phyloP scores from a whole-genome alignment of 2,113 vertebrate species.

The Eonycteris spelaea region DNA sequence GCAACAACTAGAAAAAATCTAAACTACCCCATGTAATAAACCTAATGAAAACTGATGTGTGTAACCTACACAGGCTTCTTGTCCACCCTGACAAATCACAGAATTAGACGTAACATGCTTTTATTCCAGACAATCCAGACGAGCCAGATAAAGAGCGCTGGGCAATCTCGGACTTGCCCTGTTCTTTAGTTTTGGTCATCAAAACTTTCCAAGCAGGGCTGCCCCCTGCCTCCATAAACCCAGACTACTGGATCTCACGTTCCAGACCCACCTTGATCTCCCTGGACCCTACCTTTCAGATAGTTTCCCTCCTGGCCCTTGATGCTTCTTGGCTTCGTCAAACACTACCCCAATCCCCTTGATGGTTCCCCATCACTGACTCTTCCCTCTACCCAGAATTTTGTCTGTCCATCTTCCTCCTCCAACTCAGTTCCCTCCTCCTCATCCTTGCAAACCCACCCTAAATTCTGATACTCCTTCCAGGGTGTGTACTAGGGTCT shows the following conservation, averaged over 20 bases:
- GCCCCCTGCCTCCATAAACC: background rate
- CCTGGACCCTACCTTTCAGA: background rate
- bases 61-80: background rate
- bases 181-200: background rate
- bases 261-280: background rate
- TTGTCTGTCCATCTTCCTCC: background rate
- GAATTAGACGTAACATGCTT: background rate
- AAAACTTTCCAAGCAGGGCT: background rate
- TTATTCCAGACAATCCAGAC: background rate
- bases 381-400: background rate
- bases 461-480: background rate
- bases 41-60: fast-evolving
- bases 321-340: background rate
- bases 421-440: background rate
- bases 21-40: background rate
- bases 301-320: background rate
- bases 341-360: background rate
- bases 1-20: background rate
- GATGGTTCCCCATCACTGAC: background rate
- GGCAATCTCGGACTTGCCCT: background rate
- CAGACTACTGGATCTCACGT: no score
- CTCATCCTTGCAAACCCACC: fast-evolving
- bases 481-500: background rate
- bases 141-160: background rate
- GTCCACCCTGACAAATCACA: background rate